These are phyloP conservation scores for Callocephalon fimbriatum DNA, from an alignment of 2,113 vertebrate species.

Conservation along the genomic window DNA sequence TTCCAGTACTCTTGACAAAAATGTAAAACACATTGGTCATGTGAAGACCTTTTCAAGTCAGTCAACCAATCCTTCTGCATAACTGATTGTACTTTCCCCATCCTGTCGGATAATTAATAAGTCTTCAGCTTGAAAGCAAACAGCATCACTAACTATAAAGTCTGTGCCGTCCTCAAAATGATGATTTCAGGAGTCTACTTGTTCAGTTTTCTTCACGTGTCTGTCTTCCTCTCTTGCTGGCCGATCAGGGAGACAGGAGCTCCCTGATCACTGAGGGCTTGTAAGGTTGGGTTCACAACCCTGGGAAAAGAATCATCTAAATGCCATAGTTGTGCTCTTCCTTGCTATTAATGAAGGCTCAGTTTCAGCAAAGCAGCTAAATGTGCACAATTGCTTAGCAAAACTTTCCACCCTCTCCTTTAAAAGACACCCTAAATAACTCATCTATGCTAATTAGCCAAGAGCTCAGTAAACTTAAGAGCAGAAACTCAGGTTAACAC, in stretches of 20 bases:
- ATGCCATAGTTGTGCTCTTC: background rate
- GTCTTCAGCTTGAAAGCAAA: background rate
- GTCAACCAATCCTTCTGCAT: background rate
- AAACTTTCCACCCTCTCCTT: background rate
- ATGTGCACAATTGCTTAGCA: background rate
- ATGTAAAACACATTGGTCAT: accelerated
- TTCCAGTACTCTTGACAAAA: background rate
- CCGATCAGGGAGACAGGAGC: background rate
- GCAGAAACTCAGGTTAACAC: background rate
- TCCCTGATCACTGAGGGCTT: background rate
- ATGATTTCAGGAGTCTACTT: background rate
- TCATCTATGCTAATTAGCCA: background rate
- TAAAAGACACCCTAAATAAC: background rate
- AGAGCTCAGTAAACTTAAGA: background rate
- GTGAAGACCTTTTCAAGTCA: background rate
- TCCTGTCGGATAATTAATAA: background rate
- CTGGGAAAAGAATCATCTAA: background rate
- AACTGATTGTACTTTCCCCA: background rate
- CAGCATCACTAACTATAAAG: background rate
- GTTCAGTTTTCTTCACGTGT: background rate
- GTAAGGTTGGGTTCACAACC: background rate
- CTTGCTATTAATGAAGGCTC: background rate
- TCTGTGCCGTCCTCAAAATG: background rate
- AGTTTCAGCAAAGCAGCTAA: background rate
- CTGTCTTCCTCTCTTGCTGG: background rate